Conservation (phyloP, 2,797 vertebrate species). For the Falco novaeseelandiae region DNA sequence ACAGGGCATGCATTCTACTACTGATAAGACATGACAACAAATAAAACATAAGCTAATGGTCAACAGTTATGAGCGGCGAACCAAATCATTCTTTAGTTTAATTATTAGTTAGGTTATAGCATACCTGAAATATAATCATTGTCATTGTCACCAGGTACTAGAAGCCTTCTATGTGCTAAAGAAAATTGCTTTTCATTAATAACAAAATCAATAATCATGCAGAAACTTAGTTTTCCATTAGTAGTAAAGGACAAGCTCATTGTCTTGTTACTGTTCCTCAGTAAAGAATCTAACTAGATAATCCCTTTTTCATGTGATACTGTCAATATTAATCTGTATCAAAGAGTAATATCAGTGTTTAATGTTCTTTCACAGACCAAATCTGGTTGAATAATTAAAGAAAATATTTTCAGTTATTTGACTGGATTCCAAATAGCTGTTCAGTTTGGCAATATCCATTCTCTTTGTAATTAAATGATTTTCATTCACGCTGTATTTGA, state of each 20-base stretch:
- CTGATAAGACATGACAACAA: neutral
- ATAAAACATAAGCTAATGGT: neutral
- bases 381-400: neutral
- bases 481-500: neutral
- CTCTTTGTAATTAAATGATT: neutral
- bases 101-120: neutral
- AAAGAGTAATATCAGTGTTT: neutral
- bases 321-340: neutral
- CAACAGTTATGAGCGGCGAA: neutral
- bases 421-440: neutral
- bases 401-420: neutral
- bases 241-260: neutral
- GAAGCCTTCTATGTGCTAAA: neutral
- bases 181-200: neutral
- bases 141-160: neutral
- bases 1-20: neutral
- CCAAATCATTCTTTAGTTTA: neutral
- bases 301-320: neutral
- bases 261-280: neutral
- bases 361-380: neutral
- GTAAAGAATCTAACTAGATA: neutral
- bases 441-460: neutral
- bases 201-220: neutral
- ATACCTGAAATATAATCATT: neutral
- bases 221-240: neutral